phyloP scores from a whole-genome alignment of 2,888 invertebrate species.

The Podabrus alpinus region DNA sequence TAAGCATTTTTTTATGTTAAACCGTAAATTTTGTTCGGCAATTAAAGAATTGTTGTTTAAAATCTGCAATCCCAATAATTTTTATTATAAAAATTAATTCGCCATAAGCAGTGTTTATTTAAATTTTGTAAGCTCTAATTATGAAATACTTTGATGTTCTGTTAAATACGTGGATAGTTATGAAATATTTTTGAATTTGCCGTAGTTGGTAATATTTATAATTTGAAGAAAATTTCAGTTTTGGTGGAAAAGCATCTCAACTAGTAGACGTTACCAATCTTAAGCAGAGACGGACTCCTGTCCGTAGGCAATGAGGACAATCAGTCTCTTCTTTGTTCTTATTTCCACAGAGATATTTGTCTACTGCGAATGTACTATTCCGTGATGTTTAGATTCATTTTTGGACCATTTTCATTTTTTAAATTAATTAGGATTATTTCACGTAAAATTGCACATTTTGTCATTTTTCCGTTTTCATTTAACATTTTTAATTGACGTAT shows the following conservation, averaged over 20 bases:
- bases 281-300: conserved; percentile 51
- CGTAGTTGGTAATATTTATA: background rate
- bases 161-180: background rate
- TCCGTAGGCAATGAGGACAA: conserved; percentile 55
- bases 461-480: background rate
- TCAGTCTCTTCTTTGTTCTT: conserved; percentile 53
- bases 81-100: background rate
- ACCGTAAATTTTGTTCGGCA: background rate
- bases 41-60: background rate
- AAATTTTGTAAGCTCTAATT: background rate
- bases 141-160: background rate
- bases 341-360: conserved; percentile 53
- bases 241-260: conserved; percentile 42
- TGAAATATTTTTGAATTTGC: background rate
- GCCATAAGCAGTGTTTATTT: background rate
- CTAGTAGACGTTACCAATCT: conserved; percentile 44
- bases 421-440: conserved; percentile 42
- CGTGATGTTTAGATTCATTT: conserved; percentile 47
- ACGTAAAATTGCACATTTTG: background rate
- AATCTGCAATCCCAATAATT: background rate
- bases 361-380: conserved; percentile 46
- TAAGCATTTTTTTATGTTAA: background rate
- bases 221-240: background rate
- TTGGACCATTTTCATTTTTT: conserved; percentile 40
- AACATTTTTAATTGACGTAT: background rate